Conservation (phyloP, 1,140 invertebrate species). For the Mizuhopecten yessoensis region DNA sequence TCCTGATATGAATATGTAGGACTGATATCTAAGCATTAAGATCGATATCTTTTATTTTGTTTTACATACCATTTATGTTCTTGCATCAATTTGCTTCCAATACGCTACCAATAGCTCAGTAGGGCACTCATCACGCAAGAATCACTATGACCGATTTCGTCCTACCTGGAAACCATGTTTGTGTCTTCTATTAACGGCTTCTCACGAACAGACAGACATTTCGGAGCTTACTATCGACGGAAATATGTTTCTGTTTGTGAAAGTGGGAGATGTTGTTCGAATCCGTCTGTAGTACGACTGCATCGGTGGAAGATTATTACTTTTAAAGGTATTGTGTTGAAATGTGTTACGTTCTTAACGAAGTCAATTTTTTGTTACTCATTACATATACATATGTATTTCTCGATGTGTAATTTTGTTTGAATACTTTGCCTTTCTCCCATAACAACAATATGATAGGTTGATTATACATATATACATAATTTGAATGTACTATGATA, state of each 20-base stretch:
- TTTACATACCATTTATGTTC: slow-evolving; percentile 34
- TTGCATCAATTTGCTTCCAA: slow-evolving; percentile 15
- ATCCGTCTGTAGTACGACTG: background rate
- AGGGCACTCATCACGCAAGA: background rate
- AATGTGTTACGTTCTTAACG: background rate
- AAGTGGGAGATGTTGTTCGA: background rate
- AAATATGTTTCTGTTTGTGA: background rate
- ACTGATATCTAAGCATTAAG: slow-evolving; percentile 1
- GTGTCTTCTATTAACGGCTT: background rate
- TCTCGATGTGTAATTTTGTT: too few relatives aligned
- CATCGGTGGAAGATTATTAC: background rate
- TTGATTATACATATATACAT: too few relatives aligned
- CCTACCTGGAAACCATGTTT: slow-evolving; percentile 22
- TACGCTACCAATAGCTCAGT: background rate
- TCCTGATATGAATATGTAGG: slow-evolving; percentile 38
- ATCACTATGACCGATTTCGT: background rate
- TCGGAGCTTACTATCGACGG: background rate
- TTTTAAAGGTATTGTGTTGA: background rate
- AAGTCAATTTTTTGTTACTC: background rate
- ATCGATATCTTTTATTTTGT: slow-evolving; percentile 39
- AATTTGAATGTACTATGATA: too few relatives aligned
- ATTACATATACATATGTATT: too few relatives aligned
- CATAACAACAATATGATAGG: too few relatives aligned
- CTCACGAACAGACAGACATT: background rate
- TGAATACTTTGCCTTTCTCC: background rate